A percentile compares a stretch with the other conserved stretches of the same genome.
phyloP scores from a whole-genome alignment of 2,113 vertebrate species.

The Colistium nudipinnis region DNA sequence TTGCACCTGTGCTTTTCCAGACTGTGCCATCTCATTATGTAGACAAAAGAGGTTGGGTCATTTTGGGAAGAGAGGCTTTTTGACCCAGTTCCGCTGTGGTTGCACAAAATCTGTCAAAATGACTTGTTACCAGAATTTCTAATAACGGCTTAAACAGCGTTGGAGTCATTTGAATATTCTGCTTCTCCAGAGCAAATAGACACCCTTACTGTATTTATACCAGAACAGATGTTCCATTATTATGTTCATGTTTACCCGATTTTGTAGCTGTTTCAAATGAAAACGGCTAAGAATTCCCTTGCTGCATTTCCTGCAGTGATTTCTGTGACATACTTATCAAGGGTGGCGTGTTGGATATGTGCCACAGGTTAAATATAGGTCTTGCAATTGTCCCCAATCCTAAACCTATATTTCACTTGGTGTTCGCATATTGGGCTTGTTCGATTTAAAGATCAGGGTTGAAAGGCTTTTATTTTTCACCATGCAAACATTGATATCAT shows the following conservation, averaged over 20 bases:
- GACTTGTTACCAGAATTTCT: not conserved
- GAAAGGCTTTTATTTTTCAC: not conserved
- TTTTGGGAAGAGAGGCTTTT: not conserved
- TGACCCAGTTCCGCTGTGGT: not conserved
- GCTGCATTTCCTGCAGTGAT: conserved; percentile 29
- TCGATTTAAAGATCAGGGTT: not conserved
- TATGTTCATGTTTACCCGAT: conserved; percentile 7
- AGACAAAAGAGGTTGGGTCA: not conserved
- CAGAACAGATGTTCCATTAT: not conserved
- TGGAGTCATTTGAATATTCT: not conserved
- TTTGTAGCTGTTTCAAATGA: conserved; percentile 5
- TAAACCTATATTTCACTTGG: conserved; percentile 9
- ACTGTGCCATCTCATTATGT: not conserved
- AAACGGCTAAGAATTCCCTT: conserved; percentile 25
- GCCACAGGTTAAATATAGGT: conserved; percentile 53
- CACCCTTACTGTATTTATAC: not conserved
- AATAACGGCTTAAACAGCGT: not conserved
- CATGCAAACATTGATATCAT: too few relatives aligned
- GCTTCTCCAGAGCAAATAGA: not conserved
- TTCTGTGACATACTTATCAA: conserved; percentile 56
- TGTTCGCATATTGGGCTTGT: not conserved
- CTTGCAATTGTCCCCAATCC: conserved; percentile 43
- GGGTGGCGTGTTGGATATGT: conserved; percentile 45
- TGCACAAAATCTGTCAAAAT: not conserved
- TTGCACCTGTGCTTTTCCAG: not conserved